phyloP scores from a whole-genome alignment of 2,113 vertebrate genomes.

The Toxotes jaculatrix region DNA sequence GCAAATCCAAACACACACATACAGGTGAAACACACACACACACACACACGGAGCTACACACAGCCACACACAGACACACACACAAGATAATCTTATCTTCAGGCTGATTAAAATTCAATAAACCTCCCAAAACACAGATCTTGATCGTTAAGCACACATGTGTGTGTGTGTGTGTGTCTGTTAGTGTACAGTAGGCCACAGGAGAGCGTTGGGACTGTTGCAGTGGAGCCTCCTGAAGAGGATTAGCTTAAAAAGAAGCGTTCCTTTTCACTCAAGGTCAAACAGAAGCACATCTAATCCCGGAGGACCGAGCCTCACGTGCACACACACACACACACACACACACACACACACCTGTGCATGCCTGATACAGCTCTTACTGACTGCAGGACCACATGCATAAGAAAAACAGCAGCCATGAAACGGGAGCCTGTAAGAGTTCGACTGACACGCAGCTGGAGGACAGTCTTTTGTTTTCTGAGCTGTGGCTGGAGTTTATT shows the following conservation, averaged over 20 bases:
- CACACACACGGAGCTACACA: slow-evolving; percentile 19
- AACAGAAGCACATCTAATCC: slow-evolving; percentile 57
- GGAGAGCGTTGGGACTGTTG: slow-evolving; percentile 36
- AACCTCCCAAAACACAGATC: slow-evolving; percentile 38
- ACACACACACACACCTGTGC: neutral
- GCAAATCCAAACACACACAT: neutral
- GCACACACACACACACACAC: neutral
- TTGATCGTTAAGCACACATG: slow-evolving; percentile 30
- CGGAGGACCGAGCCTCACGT: neutral
- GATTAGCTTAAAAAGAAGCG: slow-evolving; percentile 69
- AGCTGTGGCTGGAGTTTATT: too few species aligned
- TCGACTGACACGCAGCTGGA: too few species aligned
- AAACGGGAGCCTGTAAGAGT: too few species aligned
- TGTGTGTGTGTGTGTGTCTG: slow-evolving; percentile 24
- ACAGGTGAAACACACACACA: slow-evolving; percentile 23
- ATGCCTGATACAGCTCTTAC: neutral
- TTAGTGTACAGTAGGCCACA: slow-evolving; percentile 12
- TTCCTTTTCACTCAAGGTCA: slow-evolving; percentile 76
- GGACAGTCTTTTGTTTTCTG: too few species aligned
- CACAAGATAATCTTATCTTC: slow-evolving; percentile 30
- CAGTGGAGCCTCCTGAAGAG: slow-evolving; percentile 55
- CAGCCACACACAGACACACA: slow-evolving; percentile 22
- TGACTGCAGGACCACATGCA: neutral
- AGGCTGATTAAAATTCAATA: slow-evolving; percentile 44
- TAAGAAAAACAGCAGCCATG: neutral